These are phyloP conservation scores for Triops longicaudatus DNA, from an alignment of 1,140 invertebrate genomes.

Conservation along the genomic window DNA sequence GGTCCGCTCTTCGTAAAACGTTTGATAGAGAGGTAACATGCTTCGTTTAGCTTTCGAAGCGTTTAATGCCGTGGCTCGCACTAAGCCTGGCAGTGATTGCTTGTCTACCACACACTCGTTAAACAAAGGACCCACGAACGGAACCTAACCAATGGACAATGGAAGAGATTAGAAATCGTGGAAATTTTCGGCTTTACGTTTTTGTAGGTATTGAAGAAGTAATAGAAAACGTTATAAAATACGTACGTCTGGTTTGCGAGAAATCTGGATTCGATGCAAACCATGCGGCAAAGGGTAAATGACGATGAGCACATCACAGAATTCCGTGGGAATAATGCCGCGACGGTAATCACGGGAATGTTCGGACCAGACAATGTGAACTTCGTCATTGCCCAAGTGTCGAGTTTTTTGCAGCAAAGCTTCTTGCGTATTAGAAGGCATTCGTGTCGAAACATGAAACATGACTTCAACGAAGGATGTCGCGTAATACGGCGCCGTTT, in stretches of 20 bases:
- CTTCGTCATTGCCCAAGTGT: slow-evolving; percentile 97
- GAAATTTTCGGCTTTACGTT: slow-evolving; percentile 30
- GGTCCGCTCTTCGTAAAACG: slow-evolving; percentile 85
- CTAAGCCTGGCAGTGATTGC: slow-evolving; percentile 71
- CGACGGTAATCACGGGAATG: slow-evolving; percentile 88
- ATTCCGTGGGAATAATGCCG: slow-evolving; percentile 96
- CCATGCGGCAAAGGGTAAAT: slow-evolving; percentile 85
- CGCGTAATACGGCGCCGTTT: slow-evolving; percentile 92
- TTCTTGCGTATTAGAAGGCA: slow-evolving; percentile 77
- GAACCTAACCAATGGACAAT: slow-evolving; percentile 50
- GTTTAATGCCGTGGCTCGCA: slow-evolving; percentile 82
- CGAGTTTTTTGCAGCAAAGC: slow-evolving; percentile 84
- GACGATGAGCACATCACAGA: slow-evolving; percentile 96
- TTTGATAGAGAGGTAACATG: slow-evolving; percentile 78
- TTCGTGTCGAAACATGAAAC: slow-evolving; percentile 94
- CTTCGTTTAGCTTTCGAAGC: slow-evolving; percentile 84
- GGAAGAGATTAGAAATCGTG: neutral
- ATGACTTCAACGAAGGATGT: slow-evolving; percentile 80
- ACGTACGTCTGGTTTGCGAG: slow-evolving; percentile 71
- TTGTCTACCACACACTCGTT: slow-evolving; percentile 86
- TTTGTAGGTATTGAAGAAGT: slow-evolving; percentile 22
- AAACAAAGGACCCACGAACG: slow-evolving; percentile 92
- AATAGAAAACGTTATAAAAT: slow-evolving; percentile 21
- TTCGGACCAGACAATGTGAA: slow-evolving; percentile 99
- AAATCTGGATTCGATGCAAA: slow-evolving; percentile 71